Conservation (phyloP, 2,113 vertebrate species). For the Cyphomyrus plagiostoma region DNA sequence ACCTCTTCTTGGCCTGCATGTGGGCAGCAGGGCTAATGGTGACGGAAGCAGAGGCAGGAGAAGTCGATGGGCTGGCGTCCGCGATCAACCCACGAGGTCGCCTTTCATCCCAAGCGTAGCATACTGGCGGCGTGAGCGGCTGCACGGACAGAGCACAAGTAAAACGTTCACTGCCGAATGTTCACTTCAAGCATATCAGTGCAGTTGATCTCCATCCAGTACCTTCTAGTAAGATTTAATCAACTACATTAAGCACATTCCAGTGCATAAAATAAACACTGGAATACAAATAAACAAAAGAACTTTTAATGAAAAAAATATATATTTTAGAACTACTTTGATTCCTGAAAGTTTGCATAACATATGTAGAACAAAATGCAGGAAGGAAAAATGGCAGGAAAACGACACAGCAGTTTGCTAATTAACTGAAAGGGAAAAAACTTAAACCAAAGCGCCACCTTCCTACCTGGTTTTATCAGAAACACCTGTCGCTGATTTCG, state of each 20-base stretch:
- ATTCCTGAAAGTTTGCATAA: neutral
- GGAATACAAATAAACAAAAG: neutral
- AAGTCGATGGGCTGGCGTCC: constrained; percentile 28
- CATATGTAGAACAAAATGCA: neutral
- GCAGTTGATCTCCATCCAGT: neutral
- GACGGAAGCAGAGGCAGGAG: constrained; percentile 32
- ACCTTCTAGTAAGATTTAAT: neutral
- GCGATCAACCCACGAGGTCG: constrained; percentile 31
- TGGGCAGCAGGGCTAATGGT: constrained; percentile 55
- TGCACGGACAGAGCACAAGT: constrained; percentile 9
- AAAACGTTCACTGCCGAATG: neutral
- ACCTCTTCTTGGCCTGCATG: constrained; percentile 80
- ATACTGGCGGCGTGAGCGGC: constrained; percentile 15
- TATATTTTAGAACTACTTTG: neutral
- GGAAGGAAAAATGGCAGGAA: neutral
- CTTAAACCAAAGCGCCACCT: neutral
- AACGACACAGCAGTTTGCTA: neutral
- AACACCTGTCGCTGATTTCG: constrained; percentile 15
- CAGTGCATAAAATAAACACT: neutral
- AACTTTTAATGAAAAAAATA: neutral
- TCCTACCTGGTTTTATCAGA: constrained; percentile 17
- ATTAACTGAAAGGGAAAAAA: neutral
- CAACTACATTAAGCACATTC: neutral
- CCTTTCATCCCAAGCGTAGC: constrained; percentile 34
- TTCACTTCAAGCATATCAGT: neutral